Conservation (phyloP, 2,888 invertebrate species). For the Uropetala carovei region DNA sequence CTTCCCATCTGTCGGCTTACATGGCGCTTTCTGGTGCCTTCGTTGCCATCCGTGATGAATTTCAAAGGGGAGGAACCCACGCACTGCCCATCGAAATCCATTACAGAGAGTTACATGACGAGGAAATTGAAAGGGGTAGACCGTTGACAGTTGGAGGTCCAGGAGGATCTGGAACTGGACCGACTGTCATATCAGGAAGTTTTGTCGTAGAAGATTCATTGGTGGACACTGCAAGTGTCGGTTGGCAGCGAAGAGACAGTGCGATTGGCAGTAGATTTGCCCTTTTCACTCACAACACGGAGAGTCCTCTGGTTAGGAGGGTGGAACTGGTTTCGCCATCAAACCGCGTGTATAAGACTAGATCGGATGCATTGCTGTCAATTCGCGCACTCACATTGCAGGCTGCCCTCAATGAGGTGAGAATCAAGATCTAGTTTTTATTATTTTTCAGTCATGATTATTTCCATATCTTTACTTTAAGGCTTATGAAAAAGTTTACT, state of each 20-base stretch:
- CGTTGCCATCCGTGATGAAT: constrained; percentile 75
- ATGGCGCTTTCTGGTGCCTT: constrained; percentile 77
- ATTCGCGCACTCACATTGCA: constrained; percentile 77
- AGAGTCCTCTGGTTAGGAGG: constrained; percentile 74
- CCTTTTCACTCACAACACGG: constrained; percentile 77
- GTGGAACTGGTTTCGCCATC: constrained; percentile 72
- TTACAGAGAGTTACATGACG: constrained; percentile 76
- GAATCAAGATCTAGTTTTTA: not conserved
- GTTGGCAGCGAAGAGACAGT: constrained; percentile 34
- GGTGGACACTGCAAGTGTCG: constrained; percentile 75
- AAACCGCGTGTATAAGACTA: constrained; percentile 75
- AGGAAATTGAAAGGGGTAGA: constrained; percentile 74
- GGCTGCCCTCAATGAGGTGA: constrained; percentile 77
- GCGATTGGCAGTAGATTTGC: constrained; percentile 72
- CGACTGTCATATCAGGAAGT: constrained; percentile 74
- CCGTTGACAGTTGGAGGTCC: constrained; percentile 2
- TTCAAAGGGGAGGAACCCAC: constrained; percentile 75
- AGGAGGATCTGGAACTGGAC: constrained; percentile 14
- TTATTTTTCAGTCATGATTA: not conserved
- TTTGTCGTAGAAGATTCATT: constrained; percentile 78
- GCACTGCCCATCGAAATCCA: constrained; percentile 78
- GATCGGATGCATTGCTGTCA: constrained; percentile 76
- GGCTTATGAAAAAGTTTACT: too few species aligned
- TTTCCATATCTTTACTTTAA: too few species aligned
- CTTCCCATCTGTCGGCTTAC: constrained; percentile 77